phyloP scores from a whole-genome alignment of 2,888 invertebrate genomes.

The Merodon equestris region DNA sequence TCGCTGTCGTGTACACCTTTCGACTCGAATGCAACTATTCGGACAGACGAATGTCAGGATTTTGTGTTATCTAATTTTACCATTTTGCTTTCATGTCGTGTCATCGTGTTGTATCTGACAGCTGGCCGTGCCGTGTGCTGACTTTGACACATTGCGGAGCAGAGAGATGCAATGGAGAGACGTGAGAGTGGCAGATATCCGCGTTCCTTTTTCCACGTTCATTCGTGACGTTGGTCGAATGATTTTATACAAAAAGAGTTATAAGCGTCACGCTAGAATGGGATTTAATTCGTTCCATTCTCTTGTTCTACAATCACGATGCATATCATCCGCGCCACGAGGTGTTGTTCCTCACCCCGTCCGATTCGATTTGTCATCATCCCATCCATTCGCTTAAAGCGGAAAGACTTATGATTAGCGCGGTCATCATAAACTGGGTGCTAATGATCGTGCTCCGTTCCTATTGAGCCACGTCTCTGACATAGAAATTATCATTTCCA shows the following conservation, averaged over 20 bases:
- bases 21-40: slow-evolving; percentile 60
- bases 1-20: slow-evolving; percentile 52
- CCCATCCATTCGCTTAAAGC: slow-evolving; percentile 25
- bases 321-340: too few species aligned
- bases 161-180: slow-evolving; percentile 39
- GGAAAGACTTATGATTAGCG: slow-evolving; percentile 59
- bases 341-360: too few species aligned
- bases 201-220: too few species aligned
- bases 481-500: slow-evolving; percentile 53
- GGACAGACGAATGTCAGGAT: slow-evolving; percentile 63
- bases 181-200: too few species aligned
- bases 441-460: slow-evolving; percentile 57
- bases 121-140: slow-evolving; percentile 43
- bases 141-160: slow-evolving; percentile 57
- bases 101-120: slow-evolving; percentile 59
- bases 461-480: slow-evolving; percentile 30
- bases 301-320: too few species aligned
- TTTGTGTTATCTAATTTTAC: slow-evolving; percentile 61
- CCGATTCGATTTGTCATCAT: too few species aligned
- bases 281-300: too few species aligned
- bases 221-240: too few species aligned
- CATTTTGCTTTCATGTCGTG: slow-evolving; percentile 60
- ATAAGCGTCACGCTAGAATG: too few species aligned
- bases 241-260: too few species aligned
- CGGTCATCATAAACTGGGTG: slow-evolving; percentile 61